Percentiles rank a stretch among this genome's conserved stretches.
Conservation (phyloP, 2,797 vertebrate genomes). For the Melopsittacus undulatus region DNA sequence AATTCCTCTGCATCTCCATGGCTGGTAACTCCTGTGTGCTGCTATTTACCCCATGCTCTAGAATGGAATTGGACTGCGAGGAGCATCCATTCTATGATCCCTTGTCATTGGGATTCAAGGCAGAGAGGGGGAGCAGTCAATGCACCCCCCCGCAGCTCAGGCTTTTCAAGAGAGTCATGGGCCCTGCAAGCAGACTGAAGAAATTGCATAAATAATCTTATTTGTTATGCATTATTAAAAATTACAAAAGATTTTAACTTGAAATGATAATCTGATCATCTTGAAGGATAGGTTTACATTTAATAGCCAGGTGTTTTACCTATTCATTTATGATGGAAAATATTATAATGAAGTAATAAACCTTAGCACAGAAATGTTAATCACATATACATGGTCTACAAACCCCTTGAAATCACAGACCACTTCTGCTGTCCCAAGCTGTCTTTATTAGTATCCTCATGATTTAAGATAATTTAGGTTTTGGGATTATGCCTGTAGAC, state of each 20-base stretch:
- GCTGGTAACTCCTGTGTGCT: neutral
- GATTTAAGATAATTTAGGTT: conserved; percentile 22
- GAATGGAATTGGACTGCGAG: neutral
- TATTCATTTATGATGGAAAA: conserved; percentile 76
- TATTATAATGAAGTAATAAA: conserved; percentile 76
- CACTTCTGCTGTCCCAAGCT: conserved; percentile 51
- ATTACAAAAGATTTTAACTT: conserved; percentile 76
- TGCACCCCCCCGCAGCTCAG: neutral
- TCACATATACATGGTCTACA: conserved; percentile 54
- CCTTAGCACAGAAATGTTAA: conserved; percentile 69
- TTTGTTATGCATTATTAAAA: conserved; percentile 76
- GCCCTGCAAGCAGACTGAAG: conserved; percentile 30
- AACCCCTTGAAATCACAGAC: conserved; percentile 63
- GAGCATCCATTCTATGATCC: neutral
- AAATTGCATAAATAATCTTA: conserved; percentile 69
- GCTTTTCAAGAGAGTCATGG: neutral
- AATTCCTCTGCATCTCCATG: neutral
- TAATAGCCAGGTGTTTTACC: conserved; percentile 79
- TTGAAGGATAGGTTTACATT: conserved; percentile 73
- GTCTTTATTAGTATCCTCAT: conserved; percentile 39
- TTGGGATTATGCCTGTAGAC: conserved; percentile 34
- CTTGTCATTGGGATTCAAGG: neutral
- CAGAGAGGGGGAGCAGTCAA: neutral
- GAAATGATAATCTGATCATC: conserved; percentile 76
- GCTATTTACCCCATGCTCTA: conserved; percentile 35